Conservation (phyloP, 2,888 invertebrate species). For the Spicauda simplicius region DNA sequence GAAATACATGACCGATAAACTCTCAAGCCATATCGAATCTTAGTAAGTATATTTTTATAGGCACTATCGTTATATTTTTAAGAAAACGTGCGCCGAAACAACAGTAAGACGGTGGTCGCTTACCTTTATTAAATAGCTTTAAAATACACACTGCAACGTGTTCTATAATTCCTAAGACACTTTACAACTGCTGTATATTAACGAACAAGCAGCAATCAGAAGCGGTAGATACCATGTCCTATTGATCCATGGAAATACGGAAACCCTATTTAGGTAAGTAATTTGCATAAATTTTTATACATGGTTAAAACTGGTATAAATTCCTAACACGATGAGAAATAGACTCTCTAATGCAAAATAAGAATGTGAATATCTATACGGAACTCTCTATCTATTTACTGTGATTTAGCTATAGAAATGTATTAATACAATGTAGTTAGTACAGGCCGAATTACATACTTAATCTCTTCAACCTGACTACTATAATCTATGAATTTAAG, state of each 20-base stretch:
- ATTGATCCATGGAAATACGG: conserved; percentile 2
- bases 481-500: conserved; percentile 44
- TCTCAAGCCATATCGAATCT: conserved; percentile 24
- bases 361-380: background rate
- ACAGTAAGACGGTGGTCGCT: background rate
- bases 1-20: conserved; percentile 12
- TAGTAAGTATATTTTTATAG: conserved; percentile 32
- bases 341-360: conserved; percentile 54
- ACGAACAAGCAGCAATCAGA: conserved; percentile 12
- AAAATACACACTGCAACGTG: background rate
- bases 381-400: background rate
- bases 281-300: conserved; percentile 1
- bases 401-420: conserved; percentile 59
- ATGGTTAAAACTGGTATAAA: background rate
- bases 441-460: conserved; percentile 61
- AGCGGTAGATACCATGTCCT: conserved; percentile 4
- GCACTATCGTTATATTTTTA: conserved; percentile 30
- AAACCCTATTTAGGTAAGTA: conserved; percentile 2
- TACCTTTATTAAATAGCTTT: background rate
- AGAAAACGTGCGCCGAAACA: conserved; percentile 24
- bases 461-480: conserved; percentile 33
- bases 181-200: conserved; percentile 6
- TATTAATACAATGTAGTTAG: conserved; percentile 66
- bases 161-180: conserved; percentile 20
- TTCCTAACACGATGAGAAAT: conserved; percentile 44